Evolutionary conservation across 2,797 vertebrate genomes (phyloP).

Genomic region (Eulemur mongoz): DNA sequence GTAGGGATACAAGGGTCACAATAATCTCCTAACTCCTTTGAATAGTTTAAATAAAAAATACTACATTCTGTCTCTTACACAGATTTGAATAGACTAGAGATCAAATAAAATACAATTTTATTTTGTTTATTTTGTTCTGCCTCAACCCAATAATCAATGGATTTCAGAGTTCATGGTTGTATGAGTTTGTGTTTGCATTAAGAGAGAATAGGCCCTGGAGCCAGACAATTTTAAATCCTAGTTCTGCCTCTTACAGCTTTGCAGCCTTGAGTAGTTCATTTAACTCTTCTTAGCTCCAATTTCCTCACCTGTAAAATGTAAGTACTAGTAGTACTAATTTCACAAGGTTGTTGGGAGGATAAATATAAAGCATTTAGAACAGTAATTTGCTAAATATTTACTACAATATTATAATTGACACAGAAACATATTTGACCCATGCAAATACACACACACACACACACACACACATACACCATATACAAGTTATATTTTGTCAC

Average conservation of each 20-base stretch:
- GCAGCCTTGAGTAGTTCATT: background rate
- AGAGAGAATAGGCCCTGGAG: background rate
- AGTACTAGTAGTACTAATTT: background rate
- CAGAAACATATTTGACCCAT: background rate
- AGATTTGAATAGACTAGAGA: background rate
- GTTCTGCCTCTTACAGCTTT: background rate
- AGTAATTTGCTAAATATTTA: constrained; percentile 23
- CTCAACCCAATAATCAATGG: background rate
- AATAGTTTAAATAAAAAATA: constrained; percentile 34
- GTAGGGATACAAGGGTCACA: background rate
- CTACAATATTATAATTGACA: background rate
- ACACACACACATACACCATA: background rate
- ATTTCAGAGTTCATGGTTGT: background rate
- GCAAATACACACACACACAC: background rate
- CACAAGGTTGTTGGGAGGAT: background rate
- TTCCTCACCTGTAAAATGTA: background rate
- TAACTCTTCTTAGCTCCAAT: background rate
- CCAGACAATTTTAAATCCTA: background rate
- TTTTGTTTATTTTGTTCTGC: background rate
- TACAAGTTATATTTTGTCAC: background rate
- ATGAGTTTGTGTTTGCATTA: background rate
- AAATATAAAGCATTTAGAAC: constrained; percentile 12
- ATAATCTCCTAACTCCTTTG: constrained; percentile 46
- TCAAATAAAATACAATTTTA: constrained; percentile 32
- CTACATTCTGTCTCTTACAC: background rate